These are phyloP conservation scores for Belonocnema kinseyi DNA, from an alignment of 1,140 invertebrate species.

Conservation along the genomic window DNA sequence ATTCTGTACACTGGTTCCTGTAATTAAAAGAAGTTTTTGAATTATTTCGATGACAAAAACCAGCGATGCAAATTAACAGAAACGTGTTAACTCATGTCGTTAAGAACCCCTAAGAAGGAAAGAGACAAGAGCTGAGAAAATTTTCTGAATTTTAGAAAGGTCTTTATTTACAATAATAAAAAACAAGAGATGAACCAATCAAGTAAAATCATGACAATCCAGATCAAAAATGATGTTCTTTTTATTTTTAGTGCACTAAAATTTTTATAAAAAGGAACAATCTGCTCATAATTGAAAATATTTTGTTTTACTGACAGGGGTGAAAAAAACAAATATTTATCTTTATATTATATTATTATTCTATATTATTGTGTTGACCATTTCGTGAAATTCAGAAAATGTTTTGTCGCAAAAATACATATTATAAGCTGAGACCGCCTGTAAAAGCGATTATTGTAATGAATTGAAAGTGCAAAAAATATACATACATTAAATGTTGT, in stretches of 20 bases:
- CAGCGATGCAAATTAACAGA: neutral
- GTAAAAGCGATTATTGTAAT: constrained; percentile 20
- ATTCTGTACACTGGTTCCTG: neutral
- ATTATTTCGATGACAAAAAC: neutral
- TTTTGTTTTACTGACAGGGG: neutral
- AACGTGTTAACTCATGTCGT: constrained; percentile 12
- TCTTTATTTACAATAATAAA: neutral
- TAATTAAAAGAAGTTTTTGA: neutral
- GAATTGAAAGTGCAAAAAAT: constrained; percentile 66
- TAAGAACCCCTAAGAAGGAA: neutral
- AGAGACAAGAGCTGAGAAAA: neutral
- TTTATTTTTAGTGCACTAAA: neutral
- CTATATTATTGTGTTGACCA: neutral
- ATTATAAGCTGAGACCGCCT: constrained; percentile 6
- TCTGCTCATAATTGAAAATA: neutral
- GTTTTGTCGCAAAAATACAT: neutral
- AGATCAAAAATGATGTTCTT: neutral
- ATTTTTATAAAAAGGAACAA: neutral
- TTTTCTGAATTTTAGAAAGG: constrained; percentile 11
- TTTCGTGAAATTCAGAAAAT: constrained; percentile 15
- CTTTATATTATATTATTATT: too few species aligned
- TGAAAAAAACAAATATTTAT: neutral
- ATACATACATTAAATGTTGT: constrained; percentile 69
- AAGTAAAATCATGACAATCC: constrained; percentile 3
- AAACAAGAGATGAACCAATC: constrained; percentile 5